Evolutionary conservation across 2,888 invertebrate genomes (phyloP).

Genomic region (Leptinotarsa peninsularis): DNA sequence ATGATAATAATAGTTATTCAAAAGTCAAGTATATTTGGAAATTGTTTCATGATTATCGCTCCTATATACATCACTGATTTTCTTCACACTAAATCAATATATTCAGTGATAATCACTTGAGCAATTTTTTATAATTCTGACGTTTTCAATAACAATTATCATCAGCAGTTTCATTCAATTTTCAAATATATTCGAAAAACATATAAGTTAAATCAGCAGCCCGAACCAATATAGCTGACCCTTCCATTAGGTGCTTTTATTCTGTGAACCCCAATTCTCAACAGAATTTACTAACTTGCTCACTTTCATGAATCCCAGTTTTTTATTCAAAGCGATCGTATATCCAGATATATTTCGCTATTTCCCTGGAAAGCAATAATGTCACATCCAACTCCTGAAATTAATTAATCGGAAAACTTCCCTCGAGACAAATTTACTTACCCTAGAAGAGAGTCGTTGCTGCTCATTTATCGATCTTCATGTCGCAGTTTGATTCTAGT

Average conservation of each 20-base stretch:
- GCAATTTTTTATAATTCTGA: too few relatives aligned
- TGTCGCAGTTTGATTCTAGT: constrained; percentile 9
- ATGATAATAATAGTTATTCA: too few relatives aligned
- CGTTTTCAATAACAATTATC: too few relatives aligned
- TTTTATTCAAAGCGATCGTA: constrained; percentile 22
- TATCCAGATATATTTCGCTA: constrained; percentile 22
- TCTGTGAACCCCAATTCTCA: neutral
- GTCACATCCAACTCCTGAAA: constrained; percentile 30
- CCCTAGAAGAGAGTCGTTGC: constrained; percentile 7
- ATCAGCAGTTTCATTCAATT: too few relatives aligned
- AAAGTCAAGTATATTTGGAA: too few relatives aligned
- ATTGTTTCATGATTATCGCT: too few relatives aligned
- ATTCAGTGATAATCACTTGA: too few relatives aligned
- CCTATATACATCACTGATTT: too few relatives aligned
- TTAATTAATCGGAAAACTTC: constrained; percentile 37
- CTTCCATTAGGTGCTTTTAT: neutral
- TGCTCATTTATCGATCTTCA: constrained; percentile 17
- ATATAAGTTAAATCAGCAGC: too few relatives aligned
- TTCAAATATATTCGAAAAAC: too few relatives aligned
- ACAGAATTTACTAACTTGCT: neutral
- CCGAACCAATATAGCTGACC: neutral
- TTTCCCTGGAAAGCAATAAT: constrained; percentile 36
- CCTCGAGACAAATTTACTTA: constrained; percentile 26
- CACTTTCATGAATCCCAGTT: constrained; percentile 18
- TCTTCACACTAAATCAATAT: too few relatives aligned